These are phyloP conservation scores for Glaucidium brasilianum DNA, from an alignment of 2,113 vertebrate genomes.

Conservation along the genomic window DNA sequence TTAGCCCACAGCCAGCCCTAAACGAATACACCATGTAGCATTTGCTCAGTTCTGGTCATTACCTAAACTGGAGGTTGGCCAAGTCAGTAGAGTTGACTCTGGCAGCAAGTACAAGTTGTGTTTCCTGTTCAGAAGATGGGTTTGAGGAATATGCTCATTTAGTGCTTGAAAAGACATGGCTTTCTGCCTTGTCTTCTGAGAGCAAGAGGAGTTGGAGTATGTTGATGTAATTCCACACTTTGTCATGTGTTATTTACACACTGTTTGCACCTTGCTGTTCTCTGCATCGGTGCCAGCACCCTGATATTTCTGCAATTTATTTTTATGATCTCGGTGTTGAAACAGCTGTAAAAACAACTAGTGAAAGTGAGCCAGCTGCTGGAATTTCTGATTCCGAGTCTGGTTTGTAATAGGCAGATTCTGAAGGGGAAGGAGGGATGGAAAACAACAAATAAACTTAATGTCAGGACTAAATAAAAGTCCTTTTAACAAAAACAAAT, in stretches of 20 bases:
- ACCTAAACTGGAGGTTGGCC: background rate
- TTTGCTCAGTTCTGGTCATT: slow-evolving; percentile 12
- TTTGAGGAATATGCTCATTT: background rate
- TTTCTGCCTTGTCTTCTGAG: background rate
- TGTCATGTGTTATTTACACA: slow-evolving; percentile 34
- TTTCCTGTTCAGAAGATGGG: slow-evolving; percentile 29
- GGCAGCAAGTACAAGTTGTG: background rate
- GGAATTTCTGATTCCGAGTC: slow-evolving; percentile 21
- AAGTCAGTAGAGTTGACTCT: slow-evolving; percentile 18
- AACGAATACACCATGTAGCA: background rate
- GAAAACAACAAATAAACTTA: background rate
- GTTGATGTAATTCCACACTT: slow-evolving; percentile 41
- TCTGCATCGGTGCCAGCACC: slow-evolving; percentile 25
- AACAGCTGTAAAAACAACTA: slow-evolving; percentile 61
- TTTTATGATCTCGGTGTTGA: slow-evolving; percentile 53
- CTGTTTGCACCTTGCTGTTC: slow-evolving; percentile 42
- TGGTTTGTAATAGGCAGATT: background rate
- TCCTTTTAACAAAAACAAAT: background rate
- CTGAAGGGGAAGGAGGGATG: background rate
- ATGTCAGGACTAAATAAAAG: background rate
- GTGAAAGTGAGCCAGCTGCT: slow-evolving; percentile 37
- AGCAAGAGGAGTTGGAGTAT: background rate
- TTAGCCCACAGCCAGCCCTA: background rate
- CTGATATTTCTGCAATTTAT: slow-evolving; percentile 55
- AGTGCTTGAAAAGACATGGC: background rate